These are phyloP conservation scores for Antechinus stuartii DNA, from an alignment of 2,113 vertebrate genomes.

Conservation along the genomic window DNA sequence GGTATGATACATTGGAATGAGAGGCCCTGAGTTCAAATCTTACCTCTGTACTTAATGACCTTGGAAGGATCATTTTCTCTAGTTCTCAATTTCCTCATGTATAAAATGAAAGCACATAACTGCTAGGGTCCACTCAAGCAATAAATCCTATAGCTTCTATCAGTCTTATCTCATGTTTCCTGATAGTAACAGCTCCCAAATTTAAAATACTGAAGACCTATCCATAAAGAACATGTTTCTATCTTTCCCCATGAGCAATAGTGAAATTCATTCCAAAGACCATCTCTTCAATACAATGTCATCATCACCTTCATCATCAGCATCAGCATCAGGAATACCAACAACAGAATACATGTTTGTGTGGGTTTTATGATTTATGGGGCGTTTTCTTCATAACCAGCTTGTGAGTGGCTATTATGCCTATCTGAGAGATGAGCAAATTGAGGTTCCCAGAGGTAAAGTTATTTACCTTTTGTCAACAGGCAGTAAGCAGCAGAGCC, in stretches of 20 bases:
- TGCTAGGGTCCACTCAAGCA: neutral
- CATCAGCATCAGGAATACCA: neutral
- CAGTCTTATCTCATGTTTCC: neutral
- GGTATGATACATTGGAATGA: neutral
- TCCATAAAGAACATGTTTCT: neutral
- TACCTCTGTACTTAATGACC: neutral
- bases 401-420: neutral
- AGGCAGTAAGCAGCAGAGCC: neutral
- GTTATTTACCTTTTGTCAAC: neutral
- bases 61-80: no score
- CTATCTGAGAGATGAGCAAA: neutral
- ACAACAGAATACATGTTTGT: neutral
- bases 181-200: neutral
- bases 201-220: neutral
- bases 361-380: neutral
- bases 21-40: conserved; percentile 2
- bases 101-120: neutral
- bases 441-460: neutral
- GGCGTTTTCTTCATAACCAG: neutral
- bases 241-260: neutral
- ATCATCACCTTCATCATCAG: neutral
- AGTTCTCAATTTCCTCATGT: neutral
- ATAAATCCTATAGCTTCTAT: neutral
- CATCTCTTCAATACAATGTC: neutral
- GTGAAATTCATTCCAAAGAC: neutral